Percentiles rank a stretch among this genome's conserved stretches.
phyloP scores from a whole-genome alignment of 2,797 vertebrate genomes.

The Propithecus perrieri region DNA sequence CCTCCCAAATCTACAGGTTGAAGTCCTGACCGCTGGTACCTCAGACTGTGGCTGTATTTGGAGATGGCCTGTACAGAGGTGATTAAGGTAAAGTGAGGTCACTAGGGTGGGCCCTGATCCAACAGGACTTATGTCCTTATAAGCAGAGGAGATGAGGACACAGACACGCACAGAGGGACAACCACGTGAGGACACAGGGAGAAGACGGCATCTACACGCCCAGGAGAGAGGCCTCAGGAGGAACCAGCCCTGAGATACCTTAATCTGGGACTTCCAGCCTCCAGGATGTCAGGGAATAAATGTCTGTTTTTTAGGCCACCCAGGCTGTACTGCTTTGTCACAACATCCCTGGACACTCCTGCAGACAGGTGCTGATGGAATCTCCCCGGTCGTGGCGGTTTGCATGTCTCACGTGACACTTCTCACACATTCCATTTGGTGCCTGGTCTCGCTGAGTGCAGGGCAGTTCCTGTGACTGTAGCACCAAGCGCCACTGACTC shows the following conservation, averaged over 20 bases:
- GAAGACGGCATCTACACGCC: not conserved
- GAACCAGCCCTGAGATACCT: not conserved
- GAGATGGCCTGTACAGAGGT: not conserved
- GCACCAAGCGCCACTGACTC: fast-evolving
- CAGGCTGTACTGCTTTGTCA: not conserved
- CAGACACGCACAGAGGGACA: not conserved
- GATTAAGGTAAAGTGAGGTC: not conserved
- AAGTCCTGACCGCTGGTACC: not conserved
- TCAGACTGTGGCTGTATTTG: not conserved
- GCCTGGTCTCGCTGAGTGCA: not conserved
- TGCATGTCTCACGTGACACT: not conserved
- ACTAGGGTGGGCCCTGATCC: not conserved
- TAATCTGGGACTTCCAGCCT: not conserved
- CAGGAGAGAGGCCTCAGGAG: not conserved
- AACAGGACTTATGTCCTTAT: not conserved
- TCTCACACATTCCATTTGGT: too few species aligned
- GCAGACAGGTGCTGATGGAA: not conserved
- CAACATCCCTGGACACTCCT: not conserved
- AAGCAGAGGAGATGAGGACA: not conserved
- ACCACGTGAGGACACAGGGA: not conserved
- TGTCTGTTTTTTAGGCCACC: fast-evolving
- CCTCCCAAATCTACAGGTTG: not conserved
- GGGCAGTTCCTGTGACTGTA: not conserved
- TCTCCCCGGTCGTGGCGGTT: not conserved
- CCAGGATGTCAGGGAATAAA: not conserved